Percentiles rank a stretch among this genome's conserved stretches.
These are phyloP conservation scores for Emmelina monodactyla DNA, from an alignment of 2,888 invertebrate species.

Conservation along the genomic window DNA sequence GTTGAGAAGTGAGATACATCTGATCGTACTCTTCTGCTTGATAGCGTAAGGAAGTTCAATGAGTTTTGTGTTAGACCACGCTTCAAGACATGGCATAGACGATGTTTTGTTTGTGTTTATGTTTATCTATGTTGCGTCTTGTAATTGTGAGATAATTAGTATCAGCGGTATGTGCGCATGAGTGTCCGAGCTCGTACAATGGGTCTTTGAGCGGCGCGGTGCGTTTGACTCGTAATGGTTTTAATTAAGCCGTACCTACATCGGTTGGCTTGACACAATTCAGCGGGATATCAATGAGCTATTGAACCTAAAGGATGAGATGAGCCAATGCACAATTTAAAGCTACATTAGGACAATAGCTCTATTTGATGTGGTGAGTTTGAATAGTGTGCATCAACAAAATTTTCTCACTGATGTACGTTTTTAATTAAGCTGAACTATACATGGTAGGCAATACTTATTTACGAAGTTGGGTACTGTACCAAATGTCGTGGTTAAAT, in stretches of 20 bases:
- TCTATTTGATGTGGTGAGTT: too few relatives aligned
- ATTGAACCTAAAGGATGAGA: too few relatives aligned
- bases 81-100: neutral
- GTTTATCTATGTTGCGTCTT: constrained; percentile 26
- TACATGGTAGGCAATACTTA: too few relatives aligned
- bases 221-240: constrained; percentile 36
- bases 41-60: too few relatives aligned
- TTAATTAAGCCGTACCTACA: constrained; percentile 27
- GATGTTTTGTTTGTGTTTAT: constrained; percentile 26
- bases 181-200: constrained; percentile 37
- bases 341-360: too few relatives aligned
- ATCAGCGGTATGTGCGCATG: constrained; percentile 34
- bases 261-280: constrained; percentile 22
- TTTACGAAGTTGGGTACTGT: too few relatives aligned
- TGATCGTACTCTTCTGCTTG: too few relatives aligned
- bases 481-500: neutral
- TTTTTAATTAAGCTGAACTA: too few relatives aligned
- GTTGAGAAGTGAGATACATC: neutral
- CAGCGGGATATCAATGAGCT: constrained; percentile 11
- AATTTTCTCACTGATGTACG: too few relatives aligned
- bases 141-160: constrained; percentile 44
- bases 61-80: neutral
- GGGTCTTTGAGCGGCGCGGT: constrained; percentile 45
- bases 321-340: too few relatives aligned
- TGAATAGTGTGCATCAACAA: too few relatives aligned